These are phyloP conservation scores for Urocyon cinereoargenteus DNA, from an alignment of 2,797 vertebrate species.

Conservation along the genomic window DNA sequence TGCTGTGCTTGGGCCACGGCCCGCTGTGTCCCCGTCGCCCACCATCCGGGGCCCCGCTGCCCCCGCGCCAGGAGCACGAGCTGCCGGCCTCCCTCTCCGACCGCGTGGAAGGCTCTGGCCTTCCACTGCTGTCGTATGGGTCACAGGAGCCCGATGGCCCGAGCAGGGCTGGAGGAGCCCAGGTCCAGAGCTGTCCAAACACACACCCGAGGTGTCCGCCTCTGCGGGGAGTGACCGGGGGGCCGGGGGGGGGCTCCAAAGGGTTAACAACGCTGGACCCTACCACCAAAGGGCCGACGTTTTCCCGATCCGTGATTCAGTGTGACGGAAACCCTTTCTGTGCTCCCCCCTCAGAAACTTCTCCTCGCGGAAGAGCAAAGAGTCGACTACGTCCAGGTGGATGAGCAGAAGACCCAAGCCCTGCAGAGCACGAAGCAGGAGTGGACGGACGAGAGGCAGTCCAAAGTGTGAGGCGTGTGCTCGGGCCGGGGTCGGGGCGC, in stretches of 20 bases:
- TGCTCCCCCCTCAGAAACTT: slow-evolving; percentile 90
- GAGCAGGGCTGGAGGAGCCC: background rate
- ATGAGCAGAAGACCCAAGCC: slow-evolving; percentile 98
- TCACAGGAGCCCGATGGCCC: background rate
- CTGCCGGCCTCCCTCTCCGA: background rate
- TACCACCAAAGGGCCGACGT: background rate
- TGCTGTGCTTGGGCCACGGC: too few relatives aligned
- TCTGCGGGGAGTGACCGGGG: background rate
- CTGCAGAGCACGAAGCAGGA: slow-evolving; percentile 97
- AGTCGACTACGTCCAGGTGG: slow-evolving; percentile 98
- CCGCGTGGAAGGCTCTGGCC: too few relatives aligned
- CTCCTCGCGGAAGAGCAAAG: slow-evolving; percentile 92
- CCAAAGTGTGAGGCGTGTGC: slow-evolving; percentile 90
- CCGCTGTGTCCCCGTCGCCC: too few relatives aligned
- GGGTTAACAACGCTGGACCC: background rate
- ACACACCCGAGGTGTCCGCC: background rate
- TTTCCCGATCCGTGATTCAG: background rate
- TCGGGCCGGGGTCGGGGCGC: background rate
- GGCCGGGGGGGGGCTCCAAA: background rate
- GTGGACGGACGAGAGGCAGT: slow-evolving; percentile 97
- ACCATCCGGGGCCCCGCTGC: background rate
- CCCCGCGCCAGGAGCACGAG: background rate
- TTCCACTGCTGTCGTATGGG: background rate
- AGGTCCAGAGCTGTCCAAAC: background rate
- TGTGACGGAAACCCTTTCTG: background rate